Base-by-base conservation (phyloP, 2,797 vertebrate species). In the Lagorchestes hirsutus region DNA sequence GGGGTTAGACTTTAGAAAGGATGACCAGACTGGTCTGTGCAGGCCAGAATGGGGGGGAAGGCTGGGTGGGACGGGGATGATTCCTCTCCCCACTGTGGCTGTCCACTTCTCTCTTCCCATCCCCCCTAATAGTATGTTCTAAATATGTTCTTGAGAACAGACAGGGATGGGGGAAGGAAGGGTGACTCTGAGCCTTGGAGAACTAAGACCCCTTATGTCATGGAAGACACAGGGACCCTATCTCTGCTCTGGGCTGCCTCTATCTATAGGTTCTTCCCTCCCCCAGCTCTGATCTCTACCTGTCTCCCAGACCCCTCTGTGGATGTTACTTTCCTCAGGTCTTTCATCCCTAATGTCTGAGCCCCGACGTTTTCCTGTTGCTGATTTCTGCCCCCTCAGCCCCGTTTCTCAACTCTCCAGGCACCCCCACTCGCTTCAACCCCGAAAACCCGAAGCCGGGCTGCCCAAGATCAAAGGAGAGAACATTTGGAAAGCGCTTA, bases 91-190 rank as follows among this genome's bases (percentile, higher is more conserved):
- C 67, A 34, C 16, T 57, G 90, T 92, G 58, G 92, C 90, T 92
- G 90, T 28, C 55, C 95, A 14, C 62, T 92, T 92, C 95, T 96
- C 97, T 59, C 94, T 91, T 96, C 93, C 55, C 91, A 90, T 55
- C 92, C 96, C 96, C 96, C 87, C 22, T 24, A 46, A 8, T 46
- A 46, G 18, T 40, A 46, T 24, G 34, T n/a, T n/a, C 34, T 74
- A n/a, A n/a, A n/a, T n/a, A 40, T n/a, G n/a, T 82, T 82, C 74
- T 27, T 24, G 6, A 46, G 74, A 27, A 46, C 74, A 46, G 22
- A 4, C 3, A 74, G 67, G n/a, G 67, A 18, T 11, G 40, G 40
- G 40, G 40, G 74, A 82, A 46, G 74, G 40, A 82, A 22, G 40
- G 67, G 9, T 1, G 2, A 18, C 67, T 40, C n/a, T 5, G 18